Percentiles rank a stretch among this genome's conserved stretches.
phyloP scores from a whole-genome alignment of 1,140 invertebrate genomes.

The Maniola jurtina region DNA sequence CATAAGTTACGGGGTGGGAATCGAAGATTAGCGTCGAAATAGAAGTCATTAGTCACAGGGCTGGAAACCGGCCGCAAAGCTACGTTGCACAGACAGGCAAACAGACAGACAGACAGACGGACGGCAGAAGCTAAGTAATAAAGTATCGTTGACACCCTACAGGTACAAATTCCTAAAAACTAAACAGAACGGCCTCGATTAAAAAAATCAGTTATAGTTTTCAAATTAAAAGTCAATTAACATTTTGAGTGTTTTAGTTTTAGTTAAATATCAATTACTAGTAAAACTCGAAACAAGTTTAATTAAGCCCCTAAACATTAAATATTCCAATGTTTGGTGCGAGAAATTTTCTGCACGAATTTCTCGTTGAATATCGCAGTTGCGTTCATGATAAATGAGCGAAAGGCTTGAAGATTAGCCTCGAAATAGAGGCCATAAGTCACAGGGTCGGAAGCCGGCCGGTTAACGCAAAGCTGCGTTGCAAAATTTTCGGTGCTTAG shows the following conservation, averaged over 20 bases:
- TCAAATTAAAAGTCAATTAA: not conserved
- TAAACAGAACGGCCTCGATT: too few relatives aligned
- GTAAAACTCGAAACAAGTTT: slow-evolving; percentile 2
- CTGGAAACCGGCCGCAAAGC: slow-evolving; percentile 13
- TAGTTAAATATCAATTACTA: not conserved
- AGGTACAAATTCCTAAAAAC: too few relatives aligned
- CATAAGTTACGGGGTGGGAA: slow-evolving; percentile 21
- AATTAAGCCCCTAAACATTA: slow-evolving; percentile 13
- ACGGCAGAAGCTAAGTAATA: too few relatives aligned
- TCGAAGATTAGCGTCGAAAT: too few relatives aligned
- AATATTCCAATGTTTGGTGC: slow-evolving; percentile 16
- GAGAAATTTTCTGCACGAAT: slow-evolving; percentile 19
- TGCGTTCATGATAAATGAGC: slow-evolving; percentile 32
- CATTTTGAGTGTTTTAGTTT: too few relatives aligned
- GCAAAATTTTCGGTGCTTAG: slow-evolving; percentile 9
- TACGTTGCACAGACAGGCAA: not conserved
- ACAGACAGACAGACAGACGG: too few relatives aligned
- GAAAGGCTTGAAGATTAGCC: slow-evolving; percentile 32
- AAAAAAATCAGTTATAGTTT: too few relatives aligned
- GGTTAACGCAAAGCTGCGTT: slow-evolving; percentile 16
- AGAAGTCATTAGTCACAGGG: slow-evolving; percentile 31
- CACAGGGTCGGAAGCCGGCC: slow-evolving; percentile 23
- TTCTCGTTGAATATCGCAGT: slow-evolving; percentile 23
- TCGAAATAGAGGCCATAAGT: slow-evolving; percentile 32
- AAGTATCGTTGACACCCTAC: too few relatives aligned